Conservation (phyloP, 2,797 vertebrate species). For the Coregonus suidteri region DNA sequence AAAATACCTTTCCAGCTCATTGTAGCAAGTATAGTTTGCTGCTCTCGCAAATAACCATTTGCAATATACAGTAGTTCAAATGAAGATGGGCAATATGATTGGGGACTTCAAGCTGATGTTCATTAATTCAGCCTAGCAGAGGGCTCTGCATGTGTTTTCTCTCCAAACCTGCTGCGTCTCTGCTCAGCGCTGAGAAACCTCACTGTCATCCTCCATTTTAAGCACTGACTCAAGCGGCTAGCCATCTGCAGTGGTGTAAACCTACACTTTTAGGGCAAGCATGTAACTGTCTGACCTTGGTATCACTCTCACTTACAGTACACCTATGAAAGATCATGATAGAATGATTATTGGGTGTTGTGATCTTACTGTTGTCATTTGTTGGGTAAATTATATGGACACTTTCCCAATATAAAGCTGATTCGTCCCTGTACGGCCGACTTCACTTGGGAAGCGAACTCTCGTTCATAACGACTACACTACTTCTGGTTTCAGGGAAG, state of each 20-base stretch:
- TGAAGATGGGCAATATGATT: neutral
- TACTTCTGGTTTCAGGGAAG: neutral
- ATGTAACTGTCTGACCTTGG: slow-evolving; percentile 16
- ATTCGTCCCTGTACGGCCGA: neutral
- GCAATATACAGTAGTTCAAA: neutral
- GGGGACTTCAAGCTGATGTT: neutral
- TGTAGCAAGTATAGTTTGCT: neutral
- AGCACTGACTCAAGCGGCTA: slow-evolving; percentile 7
- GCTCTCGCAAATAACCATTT: neutral
- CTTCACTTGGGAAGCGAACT: neutral
- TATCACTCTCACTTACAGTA: neutral
- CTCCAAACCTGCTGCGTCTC: neutral
- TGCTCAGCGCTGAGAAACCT: slow-evolving; percentile 11
- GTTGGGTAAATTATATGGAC: neutral
- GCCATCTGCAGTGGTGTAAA: neutral
- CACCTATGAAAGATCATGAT: slow-evolving; percentile 3
- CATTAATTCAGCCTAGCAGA: neutral
- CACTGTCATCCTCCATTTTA: slow-evolving; percentile 18
- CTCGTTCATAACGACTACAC: neutral
- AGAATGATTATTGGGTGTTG: neutral
- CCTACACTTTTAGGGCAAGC: slow-evolving; percentile 11
- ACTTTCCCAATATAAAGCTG: neutral
- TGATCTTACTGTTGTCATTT: neutral
- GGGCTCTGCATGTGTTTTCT: neutral
- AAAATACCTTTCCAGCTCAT: neutral